Conservation (phyloP, 2,113 vertebrate genomes). For the human region DNA sequence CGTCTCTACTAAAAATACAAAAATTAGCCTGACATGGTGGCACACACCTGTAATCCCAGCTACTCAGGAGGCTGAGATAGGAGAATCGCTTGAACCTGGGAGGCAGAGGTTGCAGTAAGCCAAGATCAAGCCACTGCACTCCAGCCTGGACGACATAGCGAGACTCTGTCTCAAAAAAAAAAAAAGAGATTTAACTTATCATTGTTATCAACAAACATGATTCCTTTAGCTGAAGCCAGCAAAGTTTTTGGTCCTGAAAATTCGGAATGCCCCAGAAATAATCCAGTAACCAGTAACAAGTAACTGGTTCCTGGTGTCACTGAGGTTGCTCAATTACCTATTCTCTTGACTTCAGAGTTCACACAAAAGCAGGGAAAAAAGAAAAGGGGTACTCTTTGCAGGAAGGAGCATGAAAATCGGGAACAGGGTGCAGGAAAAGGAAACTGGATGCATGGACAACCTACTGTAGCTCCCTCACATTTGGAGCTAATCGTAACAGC, state of each 20-base stretch:
- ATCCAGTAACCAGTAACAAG: background rate
- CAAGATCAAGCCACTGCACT: too few relatives aligned
- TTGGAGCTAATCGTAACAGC: background rate
- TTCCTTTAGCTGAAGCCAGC: conserved; percentile 16
- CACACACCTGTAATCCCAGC: too few relatives aligned
- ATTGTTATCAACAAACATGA: background rate
- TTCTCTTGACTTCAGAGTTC: background rate
- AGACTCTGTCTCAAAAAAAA: too few relatives aligned
- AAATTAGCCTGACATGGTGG: too few relatives aligned
- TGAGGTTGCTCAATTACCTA: background rate
- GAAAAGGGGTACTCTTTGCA: background rate
- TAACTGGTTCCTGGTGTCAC: background rate
- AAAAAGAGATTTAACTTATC: background rate
- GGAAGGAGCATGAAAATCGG: background rate
- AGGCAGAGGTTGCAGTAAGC: too few relatives aligned
- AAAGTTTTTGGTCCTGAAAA: conserved; percentile 2
- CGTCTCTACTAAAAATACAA: too few relatives aligned
- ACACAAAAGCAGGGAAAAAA: background rate
- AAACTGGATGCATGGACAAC: background rate
- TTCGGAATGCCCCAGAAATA: background rate
- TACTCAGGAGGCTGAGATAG: too few relatives aligned
- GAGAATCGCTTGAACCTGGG: too few relatives aligned
- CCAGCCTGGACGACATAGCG: too few relatives aligned
- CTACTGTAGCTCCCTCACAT: background rate
- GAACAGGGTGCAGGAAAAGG: background rate